Percentiles rank a stretch among this genome's conserved stretches.
phyloP scores from a whole-genome alignment of 1,140 invertebrate genomes.

The Bombus impatiens region DNA sequence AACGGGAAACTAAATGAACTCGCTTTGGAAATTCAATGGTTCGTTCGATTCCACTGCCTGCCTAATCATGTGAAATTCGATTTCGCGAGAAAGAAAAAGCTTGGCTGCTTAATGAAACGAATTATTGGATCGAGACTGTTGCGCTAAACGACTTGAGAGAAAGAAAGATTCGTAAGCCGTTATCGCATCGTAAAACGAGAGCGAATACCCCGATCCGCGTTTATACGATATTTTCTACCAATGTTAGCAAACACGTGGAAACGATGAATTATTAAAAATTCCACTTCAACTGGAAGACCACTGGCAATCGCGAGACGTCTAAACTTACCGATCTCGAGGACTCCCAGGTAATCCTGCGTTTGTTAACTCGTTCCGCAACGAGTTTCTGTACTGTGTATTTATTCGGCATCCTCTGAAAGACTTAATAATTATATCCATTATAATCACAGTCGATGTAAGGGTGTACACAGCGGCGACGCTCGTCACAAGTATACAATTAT shows the following conservation, averaged over 20 bases:
- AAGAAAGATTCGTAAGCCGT: neutral
- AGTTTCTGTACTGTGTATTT: constrained; percentile 24
- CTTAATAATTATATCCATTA: constrained; percentile 72
- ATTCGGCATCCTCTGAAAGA: constrained; percentile 60
- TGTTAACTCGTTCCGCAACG: constrained; percentile 9
- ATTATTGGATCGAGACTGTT: neutral
- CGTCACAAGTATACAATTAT: constrained; percentile 30
- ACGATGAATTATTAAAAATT: neutral
- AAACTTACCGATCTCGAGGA: constrained; percentile 38
- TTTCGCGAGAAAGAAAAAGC: neutral
- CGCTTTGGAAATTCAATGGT: neutral
- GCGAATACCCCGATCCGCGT: neutral
- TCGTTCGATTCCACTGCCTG: neutral
- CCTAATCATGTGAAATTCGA: neutral
- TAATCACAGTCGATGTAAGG: constrained; percentile 76
- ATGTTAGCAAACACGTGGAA: neutral
- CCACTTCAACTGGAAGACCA: too few species aligned
- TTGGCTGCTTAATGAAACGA: neutral
- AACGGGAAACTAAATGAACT: constrained; percentile 2
- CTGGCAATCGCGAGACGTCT: neutral
- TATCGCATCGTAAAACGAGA: neutral
- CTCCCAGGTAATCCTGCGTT: neutral
- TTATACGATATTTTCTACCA: neutral
- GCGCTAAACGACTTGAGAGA: neutral
- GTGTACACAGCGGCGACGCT: constrained; percentile 58